These are phyloP conservation scores for Sesia apiformis DNA, from an alignment of 2,888 invertebrate species.

Conservation along the genomic window DNA sequence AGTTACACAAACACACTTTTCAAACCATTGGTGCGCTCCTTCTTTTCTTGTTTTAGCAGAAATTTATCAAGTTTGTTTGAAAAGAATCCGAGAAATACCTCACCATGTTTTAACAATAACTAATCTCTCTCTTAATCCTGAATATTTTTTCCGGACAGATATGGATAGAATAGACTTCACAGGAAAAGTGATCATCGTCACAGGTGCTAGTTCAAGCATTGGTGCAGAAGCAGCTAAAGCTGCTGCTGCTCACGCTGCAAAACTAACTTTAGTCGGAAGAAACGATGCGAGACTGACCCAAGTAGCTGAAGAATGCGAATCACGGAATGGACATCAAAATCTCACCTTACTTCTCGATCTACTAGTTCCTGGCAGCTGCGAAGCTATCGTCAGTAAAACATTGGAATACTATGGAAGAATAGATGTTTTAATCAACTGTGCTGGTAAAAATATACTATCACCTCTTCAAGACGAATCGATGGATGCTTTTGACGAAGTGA, in stretches of 20 bases:
- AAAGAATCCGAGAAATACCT: too few species aligned
- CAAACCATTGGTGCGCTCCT: too few species aligned
- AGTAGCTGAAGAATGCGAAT: conserved; percentile 24
- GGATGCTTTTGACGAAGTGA: conserved; percentile 30
- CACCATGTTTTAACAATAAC: too few species aligned
- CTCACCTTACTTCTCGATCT: conserved; percentile 25
- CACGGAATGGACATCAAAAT: conserved; percentile 14
- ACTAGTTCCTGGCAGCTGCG: conserved; percentile 24
- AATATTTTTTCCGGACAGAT: neutral
- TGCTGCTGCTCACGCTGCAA: conserved; percentile 28
- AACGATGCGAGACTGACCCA: conserved; percentile 23
- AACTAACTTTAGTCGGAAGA: conserved; percentile 28
- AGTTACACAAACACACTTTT: too few species aligned
- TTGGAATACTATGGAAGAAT: conserved; percentile 29
- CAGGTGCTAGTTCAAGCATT: conserved; percentile 41
- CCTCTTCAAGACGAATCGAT: conserved; percentile 29
- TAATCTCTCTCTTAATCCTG: too few species aligned
- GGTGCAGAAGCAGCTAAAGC: conserved; percentile 33
- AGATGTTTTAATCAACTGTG: conserved; percentile 36
- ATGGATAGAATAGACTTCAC: conserved; percentile 29
- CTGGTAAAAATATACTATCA: conserved; percentile 24
- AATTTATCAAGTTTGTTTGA: too few species aligned
- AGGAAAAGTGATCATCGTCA: conserved; percentile 37
- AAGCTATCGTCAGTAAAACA: conserved; percentile 27
- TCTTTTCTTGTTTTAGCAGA: too few species aligned